These are phyloP conservation scores for Cotesia vestalis DNA, from an alignment of 1,140 invertebrate species.

Conservation along the genomic window DNA sequence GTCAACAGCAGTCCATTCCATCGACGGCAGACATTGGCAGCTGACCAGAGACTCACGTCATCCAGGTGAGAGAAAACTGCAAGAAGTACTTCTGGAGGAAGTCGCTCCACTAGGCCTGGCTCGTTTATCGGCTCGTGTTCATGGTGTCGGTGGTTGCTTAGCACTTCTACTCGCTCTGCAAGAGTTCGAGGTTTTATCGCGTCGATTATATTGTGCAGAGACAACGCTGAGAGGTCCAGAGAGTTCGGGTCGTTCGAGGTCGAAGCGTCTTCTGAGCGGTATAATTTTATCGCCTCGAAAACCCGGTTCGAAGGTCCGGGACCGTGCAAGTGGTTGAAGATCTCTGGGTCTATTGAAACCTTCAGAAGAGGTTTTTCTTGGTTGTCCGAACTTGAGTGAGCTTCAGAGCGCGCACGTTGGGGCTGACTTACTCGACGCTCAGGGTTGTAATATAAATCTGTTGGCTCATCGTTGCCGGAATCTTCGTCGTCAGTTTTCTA, in stretches of 20 bases:
- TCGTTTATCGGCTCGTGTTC: slow-evolving; percentile 60
- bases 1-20: slow-evolving; percentile 83
- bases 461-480: slow-evolving; percentile 94
- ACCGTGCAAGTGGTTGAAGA: background rate
- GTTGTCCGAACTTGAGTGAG: slow-evolving; percentile 6
- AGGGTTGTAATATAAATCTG: slow-evolving; percentile 71
- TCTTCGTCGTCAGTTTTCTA: slow-evolving; percentile 91
- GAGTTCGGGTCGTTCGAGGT: slow-evolving; percentile 18
- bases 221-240: slow-evolving; percentile 42
- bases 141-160: slow-evolving; percentile 61
- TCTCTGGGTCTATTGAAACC: background rate
- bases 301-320: slow-evolving; percentile 27
- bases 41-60: slow-evolving; percentile 88
- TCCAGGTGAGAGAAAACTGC: slow-evolving; percentile 90
- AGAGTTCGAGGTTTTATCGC: slow-evolving; percentile 55
- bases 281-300: slow-evolving; percentile 26
- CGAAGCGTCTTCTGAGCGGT: background rate
- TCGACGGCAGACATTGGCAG: slow-evolving; percentile 84
- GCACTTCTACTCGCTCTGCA: slow-evolving; percentile 61
- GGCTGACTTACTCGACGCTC: slow-evolving; percentile 57
- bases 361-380: background rate
- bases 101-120: slow-evolving; percentile 66
- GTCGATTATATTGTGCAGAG: slow-evolving; percentile 43
- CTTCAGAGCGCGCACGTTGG: slow-evolving; percentile 44
- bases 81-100: slow-evolving; percentile 83